Base-by-base conservation (phyloP, 2,113 vertebrate genomes). In the Psephotus haematonotus region DNA sequence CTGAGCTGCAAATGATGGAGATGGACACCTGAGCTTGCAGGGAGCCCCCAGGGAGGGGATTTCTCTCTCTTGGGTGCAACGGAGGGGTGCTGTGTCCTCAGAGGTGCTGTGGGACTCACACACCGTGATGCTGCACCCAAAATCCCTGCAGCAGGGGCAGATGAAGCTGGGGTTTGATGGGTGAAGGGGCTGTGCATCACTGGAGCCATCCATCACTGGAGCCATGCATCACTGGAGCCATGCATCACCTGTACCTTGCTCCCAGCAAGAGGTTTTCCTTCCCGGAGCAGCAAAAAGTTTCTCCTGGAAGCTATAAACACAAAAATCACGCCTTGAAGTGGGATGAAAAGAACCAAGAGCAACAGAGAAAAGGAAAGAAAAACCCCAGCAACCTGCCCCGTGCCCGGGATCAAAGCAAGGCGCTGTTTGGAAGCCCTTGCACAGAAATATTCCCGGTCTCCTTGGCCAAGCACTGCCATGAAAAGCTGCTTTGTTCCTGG, bases 401-500 rank as follows among this genome's bases (percentile, higher is more conserved):
- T 62, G 94, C 47, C 77, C 3, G 2, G 68, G 90, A 96, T 96
- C 95, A 97, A 97, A 97, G 90, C 75, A 16, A 1, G 55, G 72
- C 39, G 88, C 90, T 4, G 31, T 37, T 90, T 78, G 93, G 90
- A 86, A 94, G 75, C 88, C 70, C 53, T 86, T 10, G 49, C 60
- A 55, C 60, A 64, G 79, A 83, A 90, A 88, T 76, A 87, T 83
- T 90, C 63, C 71, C 5, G 7, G 46, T 18, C 63, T 22, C 82
- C 75, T 70, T 81, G 90, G 92, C 85, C 93, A 90, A 82, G 76
- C 0, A 1, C 93, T 11, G 85, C 90, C 2, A 14, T 97, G 95
- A 96, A 97, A 96, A 95, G 95, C 80, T 0, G 37, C 90, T 96
- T 96, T 96, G 96, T 97, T 96, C 85, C 63, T 2, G 0, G 35